Evolutionary conservation across 2,888 invertebrate genomes (phyloP).

Genomic region (Blera fallax): DNA sequence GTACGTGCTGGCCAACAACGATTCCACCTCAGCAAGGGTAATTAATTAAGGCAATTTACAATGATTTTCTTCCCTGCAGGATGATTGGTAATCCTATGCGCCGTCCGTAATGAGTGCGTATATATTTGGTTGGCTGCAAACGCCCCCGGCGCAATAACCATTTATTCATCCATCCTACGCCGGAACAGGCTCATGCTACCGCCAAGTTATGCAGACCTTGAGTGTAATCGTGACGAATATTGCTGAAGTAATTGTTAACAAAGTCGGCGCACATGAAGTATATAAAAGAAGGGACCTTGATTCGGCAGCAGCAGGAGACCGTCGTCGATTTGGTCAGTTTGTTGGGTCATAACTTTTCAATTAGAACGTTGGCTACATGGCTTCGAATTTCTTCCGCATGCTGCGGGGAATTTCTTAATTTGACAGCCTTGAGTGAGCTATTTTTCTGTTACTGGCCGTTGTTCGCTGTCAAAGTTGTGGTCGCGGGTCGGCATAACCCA

Average conservation of each 20-base stretch:
- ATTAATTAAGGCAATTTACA: constrained; percentile 71
- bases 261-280: constrained; percentile 10
- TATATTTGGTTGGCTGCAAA: constrained; percentile 52
- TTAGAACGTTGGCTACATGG: constrained; percentile 57
- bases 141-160: constrained; percentile 58
- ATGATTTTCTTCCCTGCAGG: constrained; percentile 69
- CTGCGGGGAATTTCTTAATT: constrained; percentile 71
- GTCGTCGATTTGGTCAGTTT: constrained; percentile 56
- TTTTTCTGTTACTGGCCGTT: constrained; percentile 26
- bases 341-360: constrained; percentile 72
- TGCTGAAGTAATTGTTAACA: constrained; percentile 62
- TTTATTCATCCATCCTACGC: constrained; percentile 45
- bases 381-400: constrained; percentile 65
- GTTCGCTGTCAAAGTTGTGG: constrained; percentile 36
- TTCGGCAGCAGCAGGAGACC: constrained; percentile 44
- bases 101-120: constrained; percentile 65
- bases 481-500: background rate
- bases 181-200: constrained; percentile 27
- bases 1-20: constrained; percentile 10
- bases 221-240: constrained; percentile 69
- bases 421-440: constrained; percentile 71
- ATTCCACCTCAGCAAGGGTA: constrained; percentile 33
- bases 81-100: constrained; percentile 71
- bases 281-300: constrained; percentile 34
- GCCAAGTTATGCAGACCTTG: constrained; percentile 54